These are phyloP conservation scores for Bombus superbus DNA, from an alignment of 1,140 invertebrate species.

Conservation along the genomic window DNA sequence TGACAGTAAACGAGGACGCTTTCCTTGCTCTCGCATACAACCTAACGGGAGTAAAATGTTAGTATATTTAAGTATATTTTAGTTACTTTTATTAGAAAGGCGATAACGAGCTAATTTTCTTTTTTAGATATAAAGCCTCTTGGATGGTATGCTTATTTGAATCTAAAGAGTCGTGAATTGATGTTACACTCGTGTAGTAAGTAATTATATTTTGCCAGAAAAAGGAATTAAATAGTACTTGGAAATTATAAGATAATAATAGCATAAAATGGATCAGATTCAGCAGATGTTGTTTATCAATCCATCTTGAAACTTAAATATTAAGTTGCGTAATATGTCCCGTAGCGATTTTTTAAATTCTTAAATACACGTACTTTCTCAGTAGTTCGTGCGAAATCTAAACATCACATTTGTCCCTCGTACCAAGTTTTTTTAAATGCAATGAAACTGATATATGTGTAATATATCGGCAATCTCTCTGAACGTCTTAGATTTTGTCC, in stretches of 20 bases:
- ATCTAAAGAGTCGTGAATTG: not conserved
- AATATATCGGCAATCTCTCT: too few relatives aligned
- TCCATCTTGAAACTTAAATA: too few relatives aligned
- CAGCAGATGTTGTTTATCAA: too few relatives aligned
- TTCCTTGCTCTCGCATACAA: slow-evolving; percentile 55
- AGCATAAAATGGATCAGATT: too few relatives aligned
- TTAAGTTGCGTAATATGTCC: too few relatives aligned
- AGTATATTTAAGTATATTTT: slow-evolving; percentile 14
- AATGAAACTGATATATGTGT: too few relatives aligned
- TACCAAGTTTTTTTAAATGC: too few relatives aligned
- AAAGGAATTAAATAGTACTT: not conserved
- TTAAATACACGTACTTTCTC: too few relatives aligned
- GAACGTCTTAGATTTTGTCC: too few relatives aligned
- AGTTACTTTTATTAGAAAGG: not conserved
- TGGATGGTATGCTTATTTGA: slow-evolving; percentile 42
- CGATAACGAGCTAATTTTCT: not conserved
- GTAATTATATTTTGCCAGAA: not conserved
- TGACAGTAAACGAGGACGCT: slow-evolving; percentile 54
- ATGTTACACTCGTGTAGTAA: slow-evolving; percentile 37
- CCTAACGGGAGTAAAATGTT: slow-evolving; percentile 60
- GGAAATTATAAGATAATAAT: not conserved
- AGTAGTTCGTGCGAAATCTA: too few relatives aligned
- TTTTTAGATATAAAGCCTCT: slow-evolving; percentile 23
- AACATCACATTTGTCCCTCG: too few relatives aligned
- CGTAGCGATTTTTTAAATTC: too few relatives aligned